These are phyloP conservation scores for Xiphophorus maculatus DNA, from an alignment of 2,113 vertebrate genomes.

Conservation along the genomic window DNA sequence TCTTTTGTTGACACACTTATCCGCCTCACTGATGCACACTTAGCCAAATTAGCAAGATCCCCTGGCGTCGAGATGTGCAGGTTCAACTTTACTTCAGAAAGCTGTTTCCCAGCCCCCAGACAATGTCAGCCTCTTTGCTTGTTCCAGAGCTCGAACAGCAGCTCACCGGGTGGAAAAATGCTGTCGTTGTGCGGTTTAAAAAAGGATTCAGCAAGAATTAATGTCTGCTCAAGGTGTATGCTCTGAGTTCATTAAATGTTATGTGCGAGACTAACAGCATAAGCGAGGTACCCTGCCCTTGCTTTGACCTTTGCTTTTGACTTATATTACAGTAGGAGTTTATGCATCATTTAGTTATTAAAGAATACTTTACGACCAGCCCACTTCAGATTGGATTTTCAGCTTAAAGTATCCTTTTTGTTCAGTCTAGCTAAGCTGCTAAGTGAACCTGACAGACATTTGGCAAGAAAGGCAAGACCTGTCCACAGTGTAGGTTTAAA, in stretches of 20 bases:
- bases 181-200: background rate
- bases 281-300: conserved; percentile 31
- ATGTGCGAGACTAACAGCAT: conserved; percentile 26
- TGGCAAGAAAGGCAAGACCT: conserved; percentile 35
- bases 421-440: conserved; percentile 63
- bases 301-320: conserved; percentile 49
- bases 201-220: conserved; percentile 21
- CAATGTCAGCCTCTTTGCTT: conserved; percentile 34
- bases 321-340: conserved; percentile 38
- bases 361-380: conserved; percentile 47
- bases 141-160: conserved; percentile 2
- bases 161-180: conserved; percentile 6
- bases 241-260: conserved; percentile 10
- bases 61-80: conserved; percentile 57
- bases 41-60: conserved; percentile 69
- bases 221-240: conserved; percentile 6
- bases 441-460: conserved; percentile 59
- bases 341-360: conserved; percentile 68
- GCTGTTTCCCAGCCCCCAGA: conserved; percentile 62
- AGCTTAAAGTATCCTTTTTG: conserved; percentile 67
- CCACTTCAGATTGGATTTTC: conserved; percentile 70
- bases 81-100: conserved; percentile 71
- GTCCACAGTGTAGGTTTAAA: conserved; percentile 57
- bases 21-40: conserved; percentile 29
- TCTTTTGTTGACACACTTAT: conserved; percentile 41